These are phyloP conservation scores for Dynastes tityus DNA, from an alignment of 2,888 invertebrate genomes.

Conservation along the genomic window DNA sequence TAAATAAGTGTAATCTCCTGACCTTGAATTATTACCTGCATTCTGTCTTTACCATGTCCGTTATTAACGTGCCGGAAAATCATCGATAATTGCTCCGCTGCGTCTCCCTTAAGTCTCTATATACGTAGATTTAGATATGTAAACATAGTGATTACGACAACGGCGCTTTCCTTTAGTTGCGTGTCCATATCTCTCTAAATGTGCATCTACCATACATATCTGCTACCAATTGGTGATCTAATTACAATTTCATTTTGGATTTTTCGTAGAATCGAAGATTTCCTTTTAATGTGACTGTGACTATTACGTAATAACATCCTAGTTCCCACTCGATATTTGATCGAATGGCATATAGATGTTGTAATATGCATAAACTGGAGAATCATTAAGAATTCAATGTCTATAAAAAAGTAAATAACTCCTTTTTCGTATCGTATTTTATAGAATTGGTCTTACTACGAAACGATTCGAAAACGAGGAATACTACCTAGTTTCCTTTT, in stretches of 20 bases:
- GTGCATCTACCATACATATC: neutral
- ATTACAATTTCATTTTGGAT: neutral
- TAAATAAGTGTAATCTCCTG: neutral
- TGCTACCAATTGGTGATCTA: neutral
- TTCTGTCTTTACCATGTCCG: conserved; percentile 1
- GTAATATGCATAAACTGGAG: no score
- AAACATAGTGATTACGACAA: neutral
- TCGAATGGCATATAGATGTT: no score
- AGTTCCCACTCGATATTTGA: neutral
- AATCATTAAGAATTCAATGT: no score
- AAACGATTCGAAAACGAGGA: no score
- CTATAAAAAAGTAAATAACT: no score
- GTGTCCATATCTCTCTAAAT: neutral
- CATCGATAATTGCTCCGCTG: conserved; percentile 9
- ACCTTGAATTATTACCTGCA: conserved; percentile 30
- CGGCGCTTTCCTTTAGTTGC: neutral
- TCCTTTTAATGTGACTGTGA: neutral
- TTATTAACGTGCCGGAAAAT: conserved; percentile 9
- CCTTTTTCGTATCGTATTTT: no score
- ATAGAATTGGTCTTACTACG: no score
- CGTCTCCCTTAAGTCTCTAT: neutral
- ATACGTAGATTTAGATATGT: neutral
- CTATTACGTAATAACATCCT: conserved; percentile 8
- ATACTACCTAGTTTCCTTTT: no score
- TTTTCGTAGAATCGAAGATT: neutral